Evolutionary conservation across 2,113 vertebrate species (phyloP), one percentile per base, ranked within the genome.

Genomic region (Chaetura pelagica): DNA sequence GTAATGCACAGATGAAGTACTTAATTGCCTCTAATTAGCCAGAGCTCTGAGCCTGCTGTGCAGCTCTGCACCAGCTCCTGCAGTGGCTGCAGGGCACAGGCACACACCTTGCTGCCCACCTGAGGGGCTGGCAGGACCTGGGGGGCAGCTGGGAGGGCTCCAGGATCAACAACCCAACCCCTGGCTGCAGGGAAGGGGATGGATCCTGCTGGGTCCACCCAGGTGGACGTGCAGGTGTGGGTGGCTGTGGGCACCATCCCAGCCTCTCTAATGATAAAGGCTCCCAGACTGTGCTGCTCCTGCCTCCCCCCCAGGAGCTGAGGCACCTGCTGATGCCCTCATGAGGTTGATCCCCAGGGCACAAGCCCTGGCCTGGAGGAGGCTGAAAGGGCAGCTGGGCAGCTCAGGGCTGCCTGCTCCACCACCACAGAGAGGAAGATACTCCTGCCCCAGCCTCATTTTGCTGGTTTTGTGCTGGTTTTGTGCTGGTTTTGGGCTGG

Each of bases 41-140:
- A 38, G 84, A 2, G 3, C 29, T 2, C 0, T 0, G 51, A 29
- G 34, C 75, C 88, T 58, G 63, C 27, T n/a, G 5, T 0, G 2
- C 80, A 76, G 74, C 84, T 59, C 72, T 7, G 30, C 66, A 1
- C 24, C 2, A 6, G 40, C 57, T 27, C 1, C 62, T 16, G 68
- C 20, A 46, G 44, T 42, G 40, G 40, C 46, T 48, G 46, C 46
- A 9, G 46, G 46, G 48, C 48, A n/a, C 46, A 29, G 83, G 55
- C 54, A 51, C 20, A 10, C 46, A 22, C 46, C 46, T 42, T 22
- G 7, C 49, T 20, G 23, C 21, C 22, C 49, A 10, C 12, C 23
- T 22, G 49, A 4, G 1, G 6, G 3, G 9, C 8, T 0, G 66
- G 66, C 54, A 78, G 66, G 51, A n/a, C 23, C 62, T 17, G 2